phyloP scores from a whole-genome alignment of 2,888 invertebrate species.

The Pammene aurita region DNA sequence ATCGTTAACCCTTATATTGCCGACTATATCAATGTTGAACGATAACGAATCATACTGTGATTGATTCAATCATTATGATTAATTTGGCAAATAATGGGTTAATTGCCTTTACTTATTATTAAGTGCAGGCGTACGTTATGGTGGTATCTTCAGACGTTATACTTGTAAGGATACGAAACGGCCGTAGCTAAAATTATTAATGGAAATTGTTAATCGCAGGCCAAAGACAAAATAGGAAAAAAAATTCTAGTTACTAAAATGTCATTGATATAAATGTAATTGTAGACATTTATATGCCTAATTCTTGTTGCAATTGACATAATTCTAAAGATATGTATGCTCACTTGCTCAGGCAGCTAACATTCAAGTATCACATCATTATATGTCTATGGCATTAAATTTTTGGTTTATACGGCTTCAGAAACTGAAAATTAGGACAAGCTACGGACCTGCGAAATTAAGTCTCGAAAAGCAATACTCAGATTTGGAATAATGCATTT shows the following conservation, averaged over 20 bases:
- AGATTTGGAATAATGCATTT: constrained; percentile 49
- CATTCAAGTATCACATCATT: too few species aligned
- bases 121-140: constrained; percentile 31
- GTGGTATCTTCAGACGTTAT: constrained; percentile 57
- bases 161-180: constrained; percentile 32
- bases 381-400: neutral
- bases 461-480: constrained; percentile 53
- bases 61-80: neutral
- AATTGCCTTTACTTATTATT: constrained; percentile 22
- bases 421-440: neutral
- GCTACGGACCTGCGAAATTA: constrained; percentile 23
- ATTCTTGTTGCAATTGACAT: neutral
- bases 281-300: neutral
- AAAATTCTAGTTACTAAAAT: neutral
- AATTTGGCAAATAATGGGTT: neutral
- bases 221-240: neutral
- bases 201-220: neutral
- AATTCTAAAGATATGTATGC: too few species aligned
- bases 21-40: neutral
- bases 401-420: too few species aligned
- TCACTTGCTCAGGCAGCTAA: neutral
- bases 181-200: constrained; percentile 19
- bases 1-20: neutral
- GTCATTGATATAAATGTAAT: neutral
- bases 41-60: too few species aligned